A percentile compares a stretch with the other conserved stretches of the same genome.
phyloP scores from a whole-genome alignment of 2,113 vertebrate species.

The Pterophyllum scalare region DNA sequence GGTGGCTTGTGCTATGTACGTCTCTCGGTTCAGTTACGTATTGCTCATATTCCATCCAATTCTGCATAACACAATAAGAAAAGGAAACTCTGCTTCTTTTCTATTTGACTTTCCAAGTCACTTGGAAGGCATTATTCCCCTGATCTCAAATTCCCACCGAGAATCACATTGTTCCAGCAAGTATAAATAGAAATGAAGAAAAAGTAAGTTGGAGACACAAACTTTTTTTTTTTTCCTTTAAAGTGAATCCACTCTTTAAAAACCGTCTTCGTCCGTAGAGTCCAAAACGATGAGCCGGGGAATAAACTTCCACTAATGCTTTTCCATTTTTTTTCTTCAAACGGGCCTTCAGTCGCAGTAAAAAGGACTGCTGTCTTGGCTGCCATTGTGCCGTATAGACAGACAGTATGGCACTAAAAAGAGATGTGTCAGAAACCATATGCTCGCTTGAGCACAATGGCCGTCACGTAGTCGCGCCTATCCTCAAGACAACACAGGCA shows the following conservation, averaged over 20 bases:
- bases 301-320: constrained; percentile 77
- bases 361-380: constrained; percentile 76
- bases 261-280: constrained; percentile 67
- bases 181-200: constrained; percentile 73
- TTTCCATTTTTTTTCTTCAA: constrained; percentile 77
- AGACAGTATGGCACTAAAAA: constrained; percentile 74
- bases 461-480: constrained; percentile 35
- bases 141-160: constrained; percentile 40
- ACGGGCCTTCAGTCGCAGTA: constrained; percentile 67
- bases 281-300: constrained; percentile 71
- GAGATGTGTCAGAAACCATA: constrained; percentile 75
- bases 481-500: constrained; percentile 68
- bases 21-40: too few relatives aligned
- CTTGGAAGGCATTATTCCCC: constrained; percentile 65
- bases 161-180: constrained; percentile 64
- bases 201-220: constrained; percentile 62
- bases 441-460: constrained; percentile 72
- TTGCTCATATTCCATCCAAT: constrained; percentile 42
- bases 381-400: constrained; percentile 71
- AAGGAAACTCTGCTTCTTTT: constrained; percentile 59
- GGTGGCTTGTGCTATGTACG: too few relatives aligned
- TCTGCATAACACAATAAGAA: constrained; percentile 60
- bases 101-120: constrained; percentile 44
- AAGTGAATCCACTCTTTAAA: constrained; percentile 71
- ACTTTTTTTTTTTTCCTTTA: constrained; percentile 62